These are phyloP conservation scores for Lordiphosa andalusiaca DNA, from an alignment of 2,888 invertebrate genomes.

Conservation along the genomic window DNA sequence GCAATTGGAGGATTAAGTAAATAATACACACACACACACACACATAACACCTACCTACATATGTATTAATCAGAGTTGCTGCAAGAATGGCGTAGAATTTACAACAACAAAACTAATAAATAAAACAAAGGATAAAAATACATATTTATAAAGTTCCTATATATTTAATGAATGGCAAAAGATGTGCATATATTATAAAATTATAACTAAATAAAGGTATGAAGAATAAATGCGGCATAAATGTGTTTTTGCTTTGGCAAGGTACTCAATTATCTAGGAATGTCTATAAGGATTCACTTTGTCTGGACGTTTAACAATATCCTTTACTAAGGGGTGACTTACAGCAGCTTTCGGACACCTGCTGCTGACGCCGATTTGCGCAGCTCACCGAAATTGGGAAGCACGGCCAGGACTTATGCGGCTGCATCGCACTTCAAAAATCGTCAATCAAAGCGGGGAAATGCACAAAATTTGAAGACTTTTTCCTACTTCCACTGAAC, in stretches of 20 bases:
- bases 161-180: constrained; percentile 58
- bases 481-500: no score
- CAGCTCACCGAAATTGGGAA: no score
- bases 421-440: no score
- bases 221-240: constrained; percentile 14
- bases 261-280: no score
- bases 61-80: constrained; percentile 52
- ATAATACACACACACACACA: constrained; percentile 14
- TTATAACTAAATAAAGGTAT: constrained; percentile 58
- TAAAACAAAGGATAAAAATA: constrained; percentile 35
- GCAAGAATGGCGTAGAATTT: constrained; percentile 50
- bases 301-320: no score
- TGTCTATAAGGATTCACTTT: no score
- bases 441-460: no score
- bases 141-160: constrained; percentile 67
- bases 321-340: no score
- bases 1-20: constrained; percentile 5
- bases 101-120: constrained; percentile 30
- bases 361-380: no score
- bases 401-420: no score
- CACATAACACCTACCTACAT: constrained; percentile 15
- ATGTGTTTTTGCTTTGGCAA: background rate
- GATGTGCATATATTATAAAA: constrained; percentile 68
- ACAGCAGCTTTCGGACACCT: no score
- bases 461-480: no score